A percentile compares a stretch with the other conserved stretches of the same genome.
Evolutionary conservation across 2,113 vertebrate species (phyloP).

Genomic region (Pseudorasbora parva): DNA sequence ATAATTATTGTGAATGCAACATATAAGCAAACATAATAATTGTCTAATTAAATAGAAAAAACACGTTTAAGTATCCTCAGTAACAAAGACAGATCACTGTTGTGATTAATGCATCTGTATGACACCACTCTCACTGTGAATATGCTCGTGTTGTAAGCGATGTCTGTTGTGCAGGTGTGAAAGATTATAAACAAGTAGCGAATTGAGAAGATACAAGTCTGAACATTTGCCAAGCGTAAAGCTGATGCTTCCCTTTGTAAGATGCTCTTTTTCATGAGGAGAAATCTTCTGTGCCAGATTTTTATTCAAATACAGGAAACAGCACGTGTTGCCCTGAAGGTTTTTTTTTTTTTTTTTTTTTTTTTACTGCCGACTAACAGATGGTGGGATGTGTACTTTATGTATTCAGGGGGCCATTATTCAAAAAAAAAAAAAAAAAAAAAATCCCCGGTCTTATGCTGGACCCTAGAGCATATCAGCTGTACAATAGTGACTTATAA

Average conservation of each 20-base stretch:
- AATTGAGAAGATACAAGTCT: slow-evolving; percentile 10
- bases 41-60: slow-evolving; percentile 9
- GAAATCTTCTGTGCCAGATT: slow-evolving; percentile 34
- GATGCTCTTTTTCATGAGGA: slow-evolving; percentile 19
- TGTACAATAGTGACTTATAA: slow-evolving; percentile 28
- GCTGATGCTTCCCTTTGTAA: slow-evolving; percentile 11
- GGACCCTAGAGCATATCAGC: slow-evolving; percentile 30
- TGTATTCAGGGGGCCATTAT: slow-evolving; percentile 26
- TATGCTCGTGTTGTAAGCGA: not conserved
- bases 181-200: slow-evolving; percentile 35
- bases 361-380: slow-evolving; percentile 44
- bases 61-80: not conserved
- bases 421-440: slow-evolving; percentile 14
- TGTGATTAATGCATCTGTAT: slow-evolving; percentile 13
- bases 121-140: slow-evolving; percentile 6
- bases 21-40: not conserved
- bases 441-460: not conserved
- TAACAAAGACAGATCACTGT: not conserved
- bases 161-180: slow-evolving; percentile 37
- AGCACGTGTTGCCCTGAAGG: slow-evolving; percentile 16
- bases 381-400: slow-evolving; percentile 47
- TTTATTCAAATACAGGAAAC: slow-evolving; percentile 35
- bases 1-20: not conserved
- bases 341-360: not conserved
- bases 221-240: slow-evolving; percentile 15